Evolutionary conservation across 2,888 invertebrate genomes (phyloP).

Genomic region (Rotaria macrura): DNA sequence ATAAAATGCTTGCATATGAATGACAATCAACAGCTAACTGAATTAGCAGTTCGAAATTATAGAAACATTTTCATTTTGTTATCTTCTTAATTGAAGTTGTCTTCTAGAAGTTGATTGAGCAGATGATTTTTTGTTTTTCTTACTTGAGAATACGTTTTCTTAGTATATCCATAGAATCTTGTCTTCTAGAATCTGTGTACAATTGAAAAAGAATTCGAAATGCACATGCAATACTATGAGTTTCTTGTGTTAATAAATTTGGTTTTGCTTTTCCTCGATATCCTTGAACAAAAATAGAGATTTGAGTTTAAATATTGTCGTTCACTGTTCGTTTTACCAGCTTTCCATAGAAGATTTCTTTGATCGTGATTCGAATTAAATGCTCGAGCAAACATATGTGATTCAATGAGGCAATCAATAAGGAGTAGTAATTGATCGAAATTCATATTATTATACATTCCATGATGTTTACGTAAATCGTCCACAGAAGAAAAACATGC

Average conservation of each 20-base stretch:
- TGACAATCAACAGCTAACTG: too few species aligned
- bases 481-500: background rate
- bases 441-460: constrained; percentile 79
- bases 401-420: constrained; percentile 78
- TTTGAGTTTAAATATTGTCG: constrained; percentile 30
- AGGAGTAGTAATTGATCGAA: constrained; percentile 73
- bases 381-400: constrained; percentile 78
- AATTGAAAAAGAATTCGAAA: constrained; percentile 83
- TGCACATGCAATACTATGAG: constrained; percentile 82
- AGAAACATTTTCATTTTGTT: too few species aligned
- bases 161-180: background rate
- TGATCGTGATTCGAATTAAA: constrained; percentile 89
- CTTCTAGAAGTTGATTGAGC: too few species aligned
- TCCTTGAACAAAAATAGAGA: constrained; percentile 54
- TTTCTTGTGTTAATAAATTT: constrained; percentile 84
- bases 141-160: constrained; percentile 26
- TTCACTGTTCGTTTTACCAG: constrained; percentile 55
- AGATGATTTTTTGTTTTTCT: too few species aligned
- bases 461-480: constrained; percentile 57
- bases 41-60: too few species aligned
- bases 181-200: constrained; percentile 64
- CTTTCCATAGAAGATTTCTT: constrained; percentile 84
- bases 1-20: too few species aligned
- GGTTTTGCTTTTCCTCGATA: constrained; percentile 69
- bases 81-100: too few species aligned